Base-by-base conservation (phyloP, 2,797 vertebrate species). In the Sarcoramphus papa region DNA sequence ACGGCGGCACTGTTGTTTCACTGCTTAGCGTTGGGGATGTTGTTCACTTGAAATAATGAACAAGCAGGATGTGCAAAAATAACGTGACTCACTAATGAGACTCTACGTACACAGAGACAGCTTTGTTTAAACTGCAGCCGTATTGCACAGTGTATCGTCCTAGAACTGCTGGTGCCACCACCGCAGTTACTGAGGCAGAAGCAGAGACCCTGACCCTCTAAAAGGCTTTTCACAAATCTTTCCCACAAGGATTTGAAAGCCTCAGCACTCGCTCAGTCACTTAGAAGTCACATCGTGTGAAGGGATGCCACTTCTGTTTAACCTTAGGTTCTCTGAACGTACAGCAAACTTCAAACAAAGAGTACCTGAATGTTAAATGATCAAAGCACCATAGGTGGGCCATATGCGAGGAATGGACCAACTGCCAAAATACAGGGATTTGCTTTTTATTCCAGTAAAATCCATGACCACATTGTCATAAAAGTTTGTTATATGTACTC, bases 211-310 rank as follows among this genome's bases (percentile, higher is more conserved):
- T 11, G 31, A 23, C 12, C 14, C 6, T 35, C 43, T 78, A 64
- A 94, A 88, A 92, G 22, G 20, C 50, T 62, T 92, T 90, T 80
- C 73, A 94, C 27, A 81, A 94, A 79, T 65, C 43, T 33, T 64
- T 64, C 22, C 54, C 69, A 50, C 9, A 53, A 72, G 53, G 45
- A 79, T 75, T 30, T 87, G 75, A 67, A 94, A 73, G 25, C 50
- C 54, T 93, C 77, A 48, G 57, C 78, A 81, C 92, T 51, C 0
- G 0, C 33, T 92, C 51, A 14, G 73, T 62, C 59, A 40, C 50
- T 78, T 28, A 59, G 24, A 81, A 86, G 19, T 69, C 62, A 85
- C 2, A 3, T 8, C 1, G 2, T 31, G 22, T 0, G 1, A 37
- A 72, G 48, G 68, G 19, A 85, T 68, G 33, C 8, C n/a, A 89